phyloP scores from a whole-genome alignment of 2,888 invertebrate genomes.

The Epicampocera succincta region DNA sequence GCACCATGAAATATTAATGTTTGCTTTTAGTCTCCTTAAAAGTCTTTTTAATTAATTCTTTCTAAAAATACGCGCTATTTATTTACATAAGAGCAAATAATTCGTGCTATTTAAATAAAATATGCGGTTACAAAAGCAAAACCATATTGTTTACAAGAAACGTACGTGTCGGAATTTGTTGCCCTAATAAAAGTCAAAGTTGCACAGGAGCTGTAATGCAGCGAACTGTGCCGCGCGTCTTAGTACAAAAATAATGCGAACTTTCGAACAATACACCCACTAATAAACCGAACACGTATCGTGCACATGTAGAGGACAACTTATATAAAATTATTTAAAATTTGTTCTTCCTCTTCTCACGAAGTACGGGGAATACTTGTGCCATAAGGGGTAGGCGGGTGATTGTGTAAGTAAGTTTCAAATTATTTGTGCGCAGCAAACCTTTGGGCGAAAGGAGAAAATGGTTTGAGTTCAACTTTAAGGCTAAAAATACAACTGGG shows the following conservation, averaged over 20 bases:
- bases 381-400: no score
- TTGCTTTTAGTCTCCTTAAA: no score
- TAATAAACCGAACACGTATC: constrained; percentile 62
- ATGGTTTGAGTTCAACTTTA: no score
- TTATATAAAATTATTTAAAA: constrained; percentile 55
- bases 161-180: constrained; percentile 52
- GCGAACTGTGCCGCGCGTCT: not conserved
- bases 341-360: not conserved
- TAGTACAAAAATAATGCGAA: not conserved
- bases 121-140: not conserved
- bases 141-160: constrained; percentile 50
- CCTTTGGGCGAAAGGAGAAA: no score
- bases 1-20: no score
- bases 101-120: constrained; percentile 4
- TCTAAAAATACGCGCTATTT: not conserved
- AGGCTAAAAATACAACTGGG: no score
- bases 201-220: not conserved
- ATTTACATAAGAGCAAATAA: not conserved
- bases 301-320: constrained; percentile 49
- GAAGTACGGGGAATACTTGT: no score
- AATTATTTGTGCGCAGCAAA: no score
- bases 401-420: no score
- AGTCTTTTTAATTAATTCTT: no score
- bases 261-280: constrained; percentile 36
- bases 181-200: constrained; percentile 42